Evolutionary conservation across 2,797 vertebrate species (phyloP).

Genomic region (Lepus townsendii): DNA sequence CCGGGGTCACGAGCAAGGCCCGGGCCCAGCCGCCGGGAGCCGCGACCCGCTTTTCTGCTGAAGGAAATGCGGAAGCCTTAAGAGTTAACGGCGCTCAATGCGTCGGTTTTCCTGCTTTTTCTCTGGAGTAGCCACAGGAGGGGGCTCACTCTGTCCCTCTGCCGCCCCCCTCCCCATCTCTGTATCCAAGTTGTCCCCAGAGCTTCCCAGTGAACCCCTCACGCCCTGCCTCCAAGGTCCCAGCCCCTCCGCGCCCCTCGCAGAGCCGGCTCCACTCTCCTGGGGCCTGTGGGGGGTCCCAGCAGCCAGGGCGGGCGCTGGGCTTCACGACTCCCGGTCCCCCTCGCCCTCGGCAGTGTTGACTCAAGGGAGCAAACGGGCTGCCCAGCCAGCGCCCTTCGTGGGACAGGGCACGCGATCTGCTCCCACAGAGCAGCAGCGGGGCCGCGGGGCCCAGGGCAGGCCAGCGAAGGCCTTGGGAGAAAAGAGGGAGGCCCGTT

Average conservation of each 20-base stretch:
- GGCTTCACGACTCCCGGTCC: too few species aligned
- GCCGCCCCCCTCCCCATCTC: not conserved
- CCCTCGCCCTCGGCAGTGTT: constrained; percentile 76
- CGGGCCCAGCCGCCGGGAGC: not conserved
- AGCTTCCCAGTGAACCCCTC: not conserved
- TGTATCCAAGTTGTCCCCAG: constrained; percentile 28
- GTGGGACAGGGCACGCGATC: not conserved
- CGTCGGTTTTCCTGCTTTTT: constrained; percentile 87
- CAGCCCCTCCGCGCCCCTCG: too few species aligned
- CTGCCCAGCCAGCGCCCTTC: constrained; percentile 77
- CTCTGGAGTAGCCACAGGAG: constrained; percentile 78
- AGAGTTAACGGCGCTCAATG: constrained; percentile 85
- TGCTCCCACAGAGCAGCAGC: too few species aligned
- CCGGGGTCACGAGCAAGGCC: not conserved
- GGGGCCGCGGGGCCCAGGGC: not conserved
- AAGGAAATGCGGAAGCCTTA: constrained; percentile 83
- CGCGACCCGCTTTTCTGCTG: constrained; percentile 53
- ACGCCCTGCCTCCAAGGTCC: not conserved
- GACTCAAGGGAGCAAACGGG: constrained; percentile 79
- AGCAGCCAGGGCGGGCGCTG: not conserved
- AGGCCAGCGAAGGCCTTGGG: not conserved
- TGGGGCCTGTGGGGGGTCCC: not conserved
- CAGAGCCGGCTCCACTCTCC: not conserved
- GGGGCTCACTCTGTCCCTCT: not conserved
- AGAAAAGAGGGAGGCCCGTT: not conserved